phyloP scores from a whole-genome alignment of 2,113 vertebrate species.

The Oriolus oriolus region DNA sequence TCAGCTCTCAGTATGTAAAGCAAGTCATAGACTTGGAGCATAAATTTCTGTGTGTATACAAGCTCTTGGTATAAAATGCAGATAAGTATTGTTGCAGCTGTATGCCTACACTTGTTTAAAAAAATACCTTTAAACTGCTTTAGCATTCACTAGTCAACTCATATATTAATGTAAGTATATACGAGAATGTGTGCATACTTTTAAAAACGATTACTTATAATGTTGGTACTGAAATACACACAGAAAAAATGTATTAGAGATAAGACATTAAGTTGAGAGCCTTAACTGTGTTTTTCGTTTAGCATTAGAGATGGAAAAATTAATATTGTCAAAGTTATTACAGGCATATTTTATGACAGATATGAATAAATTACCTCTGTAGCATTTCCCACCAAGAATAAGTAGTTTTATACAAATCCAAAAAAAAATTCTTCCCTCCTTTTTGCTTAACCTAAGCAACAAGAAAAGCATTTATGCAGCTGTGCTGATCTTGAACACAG shows the following conservation, averaged over 20 bases:
- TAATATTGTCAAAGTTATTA: background rate
- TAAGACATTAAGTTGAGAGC: background rate
- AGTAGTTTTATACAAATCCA: background rate
- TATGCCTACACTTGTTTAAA: background rate
- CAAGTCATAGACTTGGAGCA: background rate
- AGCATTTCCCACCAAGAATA: background rate
- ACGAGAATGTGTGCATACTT: background rate
- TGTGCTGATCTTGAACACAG: background rate
- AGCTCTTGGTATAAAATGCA: background rate
- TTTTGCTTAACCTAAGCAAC: background rate
- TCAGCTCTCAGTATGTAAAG: background rate
- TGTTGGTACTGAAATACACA: background rate
- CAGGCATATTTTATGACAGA: background rate
- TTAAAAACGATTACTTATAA: background rate
- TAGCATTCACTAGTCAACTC: background rate
- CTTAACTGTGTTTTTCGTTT: background rate
- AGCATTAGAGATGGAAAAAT: background rate
- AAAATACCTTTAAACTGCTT: background rate
- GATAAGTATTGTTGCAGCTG: background rate
- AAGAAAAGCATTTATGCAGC: background rate
- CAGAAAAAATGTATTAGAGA: background rate
- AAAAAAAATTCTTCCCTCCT: background rate
- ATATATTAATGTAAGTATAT: background rate
- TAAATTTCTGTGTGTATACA: background rate
- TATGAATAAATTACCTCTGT: background rate